Evolutionary conservation across 1,140 invertebrate species (phyloP), one percentile per base, ranked within the genome.

Genomic region (Mercenaria mercenaria): DNA sequence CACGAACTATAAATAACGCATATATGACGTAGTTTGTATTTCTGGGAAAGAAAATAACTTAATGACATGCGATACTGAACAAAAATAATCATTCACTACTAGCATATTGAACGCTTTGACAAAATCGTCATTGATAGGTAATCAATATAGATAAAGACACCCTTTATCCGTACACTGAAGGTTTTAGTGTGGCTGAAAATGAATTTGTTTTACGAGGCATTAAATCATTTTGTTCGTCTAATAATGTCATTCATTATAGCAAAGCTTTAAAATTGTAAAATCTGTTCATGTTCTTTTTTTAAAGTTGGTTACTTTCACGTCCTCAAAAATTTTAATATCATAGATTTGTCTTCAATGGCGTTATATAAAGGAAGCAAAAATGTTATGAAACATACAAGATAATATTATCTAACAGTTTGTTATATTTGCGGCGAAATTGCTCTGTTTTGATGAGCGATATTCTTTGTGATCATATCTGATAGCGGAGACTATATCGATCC

Each of bases 11-110:
- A 72, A 72, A 29, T 72, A 72, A 13, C 67, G 34, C 67, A 34
- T 32, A 72, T 72, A 72, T 72, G 67, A 72, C 67, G 67, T 72
- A 39, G 26, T 72, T 72, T 72, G 67, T 41, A 6, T 23, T 64
- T 72, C 67, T 72, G 18, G 10, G 67, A 72, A 72, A 39, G 67
- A 39, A 41, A 39, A 72, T 72, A 37, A 32, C 67, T 20, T 37
- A 72, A 37, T 39, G 37, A 72, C 67, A 41, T 72, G 67, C 67
- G 23, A 72, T 72, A 39, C 4, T 18, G 18, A 37, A 39, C 34
- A 23, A 72, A 72, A 72, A 41, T 41, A 20, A 72, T 37, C 67
- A 29, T 41, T 20, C 15, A 41, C 34, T n/a, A 10, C 6, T 72
- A 34, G 37, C 67, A 41, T 39, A 32, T 72, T 72, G 67, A 41